These are phyloP conservation scores for Anthopleura sola DNA, from an alignment of 64 coral and sea anemone species.

Conservation along the genomic window DNA sequence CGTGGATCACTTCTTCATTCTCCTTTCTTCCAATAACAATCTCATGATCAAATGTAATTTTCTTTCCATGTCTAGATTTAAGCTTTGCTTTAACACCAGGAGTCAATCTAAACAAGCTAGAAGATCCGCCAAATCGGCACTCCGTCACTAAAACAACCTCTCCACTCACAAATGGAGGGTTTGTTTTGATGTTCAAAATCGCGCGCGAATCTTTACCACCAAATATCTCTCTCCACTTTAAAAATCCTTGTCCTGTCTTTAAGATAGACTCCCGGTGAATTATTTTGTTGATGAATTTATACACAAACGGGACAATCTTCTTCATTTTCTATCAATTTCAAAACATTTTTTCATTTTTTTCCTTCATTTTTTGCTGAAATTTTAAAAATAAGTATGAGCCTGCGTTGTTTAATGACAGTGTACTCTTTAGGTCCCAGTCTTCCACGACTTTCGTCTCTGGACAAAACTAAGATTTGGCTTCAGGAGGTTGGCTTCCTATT, in stretches of 20 bases:
- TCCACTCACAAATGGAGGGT: not conserved
- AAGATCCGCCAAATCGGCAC: not conserved
- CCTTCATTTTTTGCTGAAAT: not conserved
- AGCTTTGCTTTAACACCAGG: not conserved
- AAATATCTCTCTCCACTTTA: constrained; percentile 7
- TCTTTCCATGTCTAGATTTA: constrained; percentile 4
- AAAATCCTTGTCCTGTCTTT: not conserved
- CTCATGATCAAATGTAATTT: not conserved
- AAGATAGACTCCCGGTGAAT: not conserved
- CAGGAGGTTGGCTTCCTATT: too few relatives aligned
- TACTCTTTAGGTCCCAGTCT: not conserved
- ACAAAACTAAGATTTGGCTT: too few relatives aligned
- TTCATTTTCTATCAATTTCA: not conserved
- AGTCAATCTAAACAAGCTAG: not conserved
- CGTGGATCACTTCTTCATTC: not conserved
- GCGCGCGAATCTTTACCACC: constrained; percentile 7
- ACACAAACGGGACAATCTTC: not conserved
- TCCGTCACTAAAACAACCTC: not conserved
- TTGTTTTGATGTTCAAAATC: not conserved
- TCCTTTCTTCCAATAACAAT: not conserved
- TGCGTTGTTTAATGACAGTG: not conserved
- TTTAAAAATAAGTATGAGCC: not conserved
- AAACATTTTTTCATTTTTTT: not conserved
- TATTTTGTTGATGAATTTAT: not conserved
- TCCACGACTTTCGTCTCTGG: not conserved